Evolutionary conservation across 2,113 vertebrate genomes (phyloP), one percentile per base, ranked within the genome.

Genomic region (Trematomus loennbergii): DNA sequence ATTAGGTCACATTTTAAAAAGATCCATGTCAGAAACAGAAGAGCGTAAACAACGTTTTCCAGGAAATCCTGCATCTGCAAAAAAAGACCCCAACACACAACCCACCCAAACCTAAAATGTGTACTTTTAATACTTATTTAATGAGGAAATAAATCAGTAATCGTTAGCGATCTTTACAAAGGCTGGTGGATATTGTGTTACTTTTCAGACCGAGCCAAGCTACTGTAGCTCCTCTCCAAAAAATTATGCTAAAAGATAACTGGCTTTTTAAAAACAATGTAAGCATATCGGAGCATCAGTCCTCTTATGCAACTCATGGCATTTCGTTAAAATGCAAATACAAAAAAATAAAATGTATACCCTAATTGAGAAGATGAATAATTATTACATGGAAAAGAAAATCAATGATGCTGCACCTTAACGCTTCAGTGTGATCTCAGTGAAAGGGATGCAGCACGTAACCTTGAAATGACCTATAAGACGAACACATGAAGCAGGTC

Each of bases 391-490:
- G 16, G 59, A 40, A 12, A 6, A 5, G 13, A 54, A 68, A 3
- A 25, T 10, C 13, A 58, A 9, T 46, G 33, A 46, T 50, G 65
- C 52, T 40, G 64, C 68, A 49, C 43, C n/a, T 4, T 6, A 18
- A 12, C 29, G 16, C 3, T 60, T 49, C 69, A 53, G 57, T 46
- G 55, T 62, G 40, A 3, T 36, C 25, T 61, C 18, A 5, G 65
- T 36, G 65, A 29, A 1, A 4, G 9, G 50, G 16, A 62, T 54
- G 60, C 53, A 12, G 1, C 65, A 45, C 53, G 50, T 90, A 83
- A 92, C 92, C 92, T 93, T 93, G 88, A 90, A 87, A 91, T 84
- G 88, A 93, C 91, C 90, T 79, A 29, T 29, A 2, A 75, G 62
- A 58, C 81, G 22, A 25, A 9, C 75, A 46, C 66, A 49, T 58